Evolutionary conservation across 2,888 invertebrate species (phyloP), one percentile per base, ranked within the genome.

Genomic region (Beris chalybata): DNA sequence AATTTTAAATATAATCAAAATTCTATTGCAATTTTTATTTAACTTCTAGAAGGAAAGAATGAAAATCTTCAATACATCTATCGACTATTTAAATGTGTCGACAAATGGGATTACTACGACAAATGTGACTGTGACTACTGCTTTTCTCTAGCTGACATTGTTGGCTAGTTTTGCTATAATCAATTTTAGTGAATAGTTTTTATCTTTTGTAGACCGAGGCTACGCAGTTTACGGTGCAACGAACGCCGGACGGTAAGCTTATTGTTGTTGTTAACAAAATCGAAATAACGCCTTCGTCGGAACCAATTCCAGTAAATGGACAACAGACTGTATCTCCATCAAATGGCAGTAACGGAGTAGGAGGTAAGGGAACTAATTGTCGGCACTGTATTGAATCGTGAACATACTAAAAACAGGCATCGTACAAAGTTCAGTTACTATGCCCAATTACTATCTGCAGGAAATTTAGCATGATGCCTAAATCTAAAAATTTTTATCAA

Each of bases 161-260:
- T 48, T 48, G n/a, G 38, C 29, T 6, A n/a, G 29, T 13, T 48
- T 31, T 7, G 13, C 11, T 31, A 38, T 32, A 52, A 61, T 48
- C 15, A 61, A 43, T 61, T 52, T 38, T 61, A 61, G 38, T 43
- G 52, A 61, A 38, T 52, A 61, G 52, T 32, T 43, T 56, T 61
- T 4, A 7, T 32, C 29, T 65, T 55, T 65, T 54, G 44, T 15
- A 65, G 64, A 32, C 12, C 29, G 48, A 72, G 71, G 71, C 74
- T 66, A 73, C 72, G 64, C 76, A 76, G 69, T 78, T 79, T 71
- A 79, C 77, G 77, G 77, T 79, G 71, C 78, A 78, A 73, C 74
- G 79, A 72, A 74, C 75, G 67, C 76, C 77, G 67, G 76, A 79
- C 70, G 78, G 78, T 71, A 78, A 77, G 74, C 75, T 79, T 68